A percentile compares a stretch with the other conserved stretches of the same genome.
Evolutionary conservation across 2,888 invertebrate species (phyloP).

Genomic region (Lasioglossum villosulum): DNA sequence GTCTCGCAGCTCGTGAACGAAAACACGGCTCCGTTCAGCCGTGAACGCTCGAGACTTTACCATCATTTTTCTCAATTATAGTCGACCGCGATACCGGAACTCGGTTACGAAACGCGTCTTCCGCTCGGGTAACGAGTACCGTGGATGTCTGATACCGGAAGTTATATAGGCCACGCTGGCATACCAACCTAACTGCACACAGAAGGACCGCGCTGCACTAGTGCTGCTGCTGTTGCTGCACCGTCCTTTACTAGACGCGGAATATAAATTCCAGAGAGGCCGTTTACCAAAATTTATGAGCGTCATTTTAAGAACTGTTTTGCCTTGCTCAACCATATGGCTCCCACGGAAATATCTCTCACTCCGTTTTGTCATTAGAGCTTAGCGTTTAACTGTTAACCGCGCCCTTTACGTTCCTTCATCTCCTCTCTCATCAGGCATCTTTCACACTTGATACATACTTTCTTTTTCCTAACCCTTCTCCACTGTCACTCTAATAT

Average conservation of each 20-base stretch:
- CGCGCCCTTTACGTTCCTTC: constrained; percentile 12
- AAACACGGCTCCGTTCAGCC: not conserved
- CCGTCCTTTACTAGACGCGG: constrained; percentile 55
- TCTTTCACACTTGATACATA: not conserved
- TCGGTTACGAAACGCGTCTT: constrained; percentile 42
- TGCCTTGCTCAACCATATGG: constrained; percentile 72
- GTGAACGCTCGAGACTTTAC: not conserved
- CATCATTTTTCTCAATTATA: constrained; percentile 57
- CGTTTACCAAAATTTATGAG: constrained; percentile 75
- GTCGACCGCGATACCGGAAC: constrained; percentile 22
- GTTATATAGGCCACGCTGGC: constrained; percentile 54
- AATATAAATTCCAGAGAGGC: constrained; percentile 72
- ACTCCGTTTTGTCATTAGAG: constrained; percentile 61
- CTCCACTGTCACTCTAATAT: not conserved
- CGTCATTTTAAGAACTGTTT: constrained; percentile 76
- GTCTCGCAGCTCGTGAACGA: not conserved
- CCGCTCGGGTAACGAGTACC: constrained; percentile 52
- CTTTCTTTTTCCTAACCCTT: not conserved
- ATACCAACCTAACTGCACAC: constrained; percentile 57
- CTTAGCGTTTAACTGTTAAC: constrained; percentile 63
- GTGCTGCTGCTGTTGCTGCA: not conserved
- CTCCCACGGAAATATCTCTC: constrained; percentile 69
- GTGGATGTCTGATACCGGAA: constrained; percentile 50
- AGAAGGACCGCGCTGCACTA: constrained; percentile 38
- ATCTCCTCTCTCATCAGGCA: not conserved